phyloP scores from a whole-genome alignment of 2,113 vertebrate genomes.

The Balaeniceps rex region DNA sequence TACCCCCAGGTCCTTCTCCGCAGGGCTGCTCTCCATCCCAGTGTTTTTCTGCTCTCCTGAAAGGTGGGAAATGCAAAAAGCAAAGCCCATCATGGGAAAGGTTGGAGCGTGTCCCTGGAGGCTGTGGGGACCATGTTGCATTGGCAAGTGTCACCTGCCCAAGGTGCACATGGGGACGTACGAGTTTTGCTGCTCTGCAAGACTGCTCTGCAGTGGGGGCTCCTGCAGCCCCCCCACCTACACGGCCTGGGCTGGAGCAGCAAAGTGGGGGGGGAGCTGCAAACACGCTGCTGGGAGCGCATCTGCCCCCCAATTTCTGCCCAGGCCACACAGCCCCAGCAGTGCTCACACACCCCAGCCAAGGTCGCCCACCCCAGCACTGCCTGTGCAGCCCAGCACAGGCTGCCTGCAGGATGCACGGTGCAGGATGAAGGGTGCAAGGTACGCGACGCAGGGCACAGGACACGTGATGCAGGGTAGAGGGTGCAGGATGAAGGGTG shows the following conservation, averaged over 20 bases:
- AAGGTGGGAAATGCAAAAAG: neutral
- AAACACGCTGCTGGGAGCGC: neutral
- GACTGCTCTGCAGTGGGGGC: neutral
- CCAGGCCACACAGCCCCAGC: neutral
- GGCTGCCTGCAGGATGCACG: neutral
- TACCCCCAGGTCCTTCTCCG: no score
- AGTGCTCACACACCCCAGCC: neutral
- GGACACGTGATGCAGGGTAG: neutral
- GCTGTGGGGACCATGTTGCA: neutral
- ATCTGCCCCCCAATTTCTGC: neutral
- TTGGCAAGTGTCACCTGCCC: neutral
- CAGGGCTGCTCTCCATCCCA: no score
- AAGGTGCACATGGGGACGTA: fast-evolving
- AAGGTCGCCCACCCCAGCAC: no score
- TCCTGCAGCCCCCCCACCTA: neutral
- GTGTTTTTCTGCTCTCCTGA: neutral
- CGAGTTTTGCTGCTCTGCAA: neutral
- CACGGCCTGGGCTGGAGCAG: no score
- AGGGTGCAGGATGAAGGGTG: no score
- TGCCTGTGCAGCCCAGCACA: no score
- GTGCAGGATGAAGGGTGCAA: fast-evolving
- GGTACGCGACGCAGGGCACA: neutral
- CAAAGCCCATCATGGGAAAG: no score
- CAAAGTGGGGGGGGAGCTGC: neutral
- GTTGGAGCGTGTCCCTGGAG: neutral